phyloP scores from a whole-genome alignment of 92 coral and sea anemone species.

The Meandrina meandrites region DNA sequence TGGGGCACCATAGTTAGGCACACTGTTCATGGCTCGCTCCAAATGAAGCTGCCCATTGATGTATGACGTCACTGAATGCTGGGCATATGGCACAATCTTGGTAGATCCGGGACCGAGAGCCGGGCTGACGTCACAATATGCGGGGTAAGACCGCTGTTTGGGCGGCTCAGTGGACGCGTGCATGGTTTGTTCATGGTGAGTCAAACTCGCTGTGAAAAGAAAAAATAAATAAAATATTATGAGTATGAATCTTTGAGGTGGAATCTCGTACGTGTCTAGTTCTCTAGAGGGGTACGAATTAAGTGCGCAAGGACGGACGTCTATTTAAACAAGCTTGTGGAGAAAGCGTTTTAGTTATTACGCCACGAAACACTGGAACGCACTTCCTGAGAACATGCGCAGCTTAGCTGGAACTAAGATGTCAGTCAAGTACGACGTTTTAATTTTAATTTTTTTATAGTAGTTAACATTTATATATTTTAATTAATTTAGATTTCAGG shows the following conservation, averaged over 20 bases:
- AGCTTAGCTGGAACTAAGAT: too few relatives aligned
- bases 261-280: neutral
- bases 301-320: too few relatives aligned
- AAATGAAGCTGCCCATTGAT: slow-evolving; percentile 79
- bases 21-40: slow-evolving; percentile 56
- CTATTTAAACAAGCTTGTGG: too few relatives aligned
- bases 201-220: slow-evolving; percentile 79
- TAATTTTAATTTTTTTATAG: too few relatives aligned
- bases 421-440: too few relatives aligned
- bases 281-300: neutral
- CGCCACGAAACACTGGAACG: too few relatives aligned
- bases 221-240: neutral
- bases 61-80: slow-evolving; percentile 97
- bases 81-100: slow-evolving; percentile 97
- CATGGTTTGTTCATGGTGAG: slow-evolving; percentile 94
- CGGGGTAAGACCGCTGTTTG: slow-evolving; percentile 95
- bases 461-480: too few relatives aligned
- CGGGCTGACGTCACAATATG: slow-evolving; percentile 99
- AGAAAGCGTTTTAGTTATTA: too few relatives aligned
- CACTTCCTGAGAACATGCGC: too few relatives aligned
- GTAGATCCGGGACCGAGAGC: slow-evolving; percentile 95
- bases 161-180: slow-evolving; percentile 94
- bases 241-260: too few relatives aligned
- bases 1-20: slow-evolving; percentile 58
- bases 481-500: too few relatives aligned